Conservation (phyloP, 2,113 vertebrate genomes). For the Lonchura striata region DNA sequence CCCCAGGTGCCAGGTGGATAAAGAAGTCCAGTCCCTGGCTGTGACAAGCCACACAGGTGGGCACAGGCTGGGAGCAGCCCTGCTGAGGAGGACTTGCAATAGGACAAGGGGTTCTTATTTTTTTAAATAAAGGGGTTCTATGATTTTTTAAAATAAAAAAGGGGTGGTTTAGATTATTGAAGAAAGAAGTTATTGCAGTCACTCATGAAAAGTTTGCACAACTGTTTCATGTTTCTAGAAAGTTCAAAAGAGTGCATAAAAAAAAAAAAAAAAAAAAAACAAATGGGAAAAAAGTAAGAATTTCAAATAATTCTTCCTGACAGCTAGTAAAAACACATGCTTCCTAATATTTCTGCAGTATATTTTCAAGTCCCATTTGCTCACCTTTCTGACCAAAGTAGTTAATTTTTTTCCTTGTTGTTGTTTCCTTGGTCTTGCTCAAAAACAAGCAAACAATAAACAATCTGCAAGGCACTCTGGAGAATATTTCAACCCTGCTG, state of each 20-base stretch:
- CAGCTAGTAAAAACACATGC: neutral
- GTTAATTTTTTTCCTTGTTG: neutral
- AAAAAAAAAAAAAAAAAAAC: neutral
- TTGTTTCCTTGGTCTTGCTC: neutral
- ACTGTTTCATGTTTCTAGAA: neutral
- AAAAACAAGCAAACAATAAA: neutral
- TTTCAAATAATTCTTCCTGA: neutral
- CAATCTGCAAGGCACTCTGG: neutral
- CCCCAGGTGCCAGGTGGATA: neutral
- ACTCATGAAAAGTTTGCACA: neutral
- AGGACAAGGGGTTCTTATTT: neutral
- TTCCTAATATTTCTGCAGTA: neutral
- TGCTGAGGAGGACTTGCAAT: neutral
- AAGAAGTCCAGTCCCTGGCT: neutral
- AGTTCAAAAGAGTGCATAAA: neutral
- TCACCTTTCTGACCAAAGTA: neutral
- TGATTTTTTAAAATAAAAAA: neutral
- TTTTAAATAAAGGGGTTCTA: too few relatives aligned
- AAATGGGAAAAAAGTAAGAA: neutral
- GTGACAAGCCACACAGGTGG: accelerated
- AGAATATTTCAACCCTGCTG: neutral
- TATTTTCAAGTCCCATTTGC: neutral
- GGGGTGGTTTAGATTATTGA: neutral
- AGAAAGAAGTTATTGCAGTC: neutral
- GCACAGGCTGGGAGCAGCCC: neutral